Percentiles rank a stretch among this genome's conserved stretches.
Conservation (phyloP, 2,113 vertebrate species). For the Cryptotis parvus region DNA sequence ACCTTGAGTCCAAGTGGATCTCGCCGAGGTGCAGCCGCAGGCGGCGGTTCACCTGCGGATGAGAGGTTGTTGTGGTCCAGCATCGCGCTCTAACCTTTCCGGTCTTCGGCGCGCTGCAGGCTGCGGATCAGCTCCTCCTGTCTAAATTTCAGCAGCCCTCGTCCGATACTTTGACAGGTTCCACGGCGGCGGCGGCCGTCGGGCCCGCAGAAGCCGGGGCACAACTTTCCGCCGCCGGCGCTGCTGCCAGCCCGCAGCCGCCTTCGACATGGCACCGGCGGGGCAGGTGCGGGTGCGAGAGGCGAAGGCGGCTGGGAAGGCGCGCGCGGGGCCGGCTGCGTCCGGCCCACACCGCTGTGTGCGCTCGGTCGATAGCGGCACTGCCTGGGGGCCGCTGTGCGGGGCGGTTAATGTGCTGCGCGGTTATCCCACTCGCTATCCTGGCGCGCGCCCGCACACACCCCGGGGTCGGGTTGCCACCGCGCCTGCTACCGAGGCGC, state of each 20-base stretch:
- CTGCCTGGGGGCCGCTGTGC: constrained; percentile 64
- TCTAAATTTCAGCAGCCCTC: constrained; percentile 95
- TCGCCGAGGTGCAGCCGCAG: constrained; percentile 97
- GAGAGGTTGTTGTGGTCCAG: constrained; percentile 97
- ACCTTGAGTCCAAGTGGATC: constrained; percentile 97
- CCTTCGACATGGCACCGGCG: constrained; percentile 85
- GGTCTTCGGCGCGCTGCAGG: constrained; percentile 94
- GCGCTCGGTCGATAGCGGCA: constrained; percentile 66
- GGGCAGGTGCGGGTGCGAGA: constrained; percentile 61
- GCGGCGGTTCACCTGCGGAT: constrained; percentile 97
- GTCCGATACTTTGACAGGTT: constrained; percentile 95
- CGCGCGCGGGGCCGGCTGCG: constrained; percentile 63
- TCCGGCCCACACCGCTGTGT: constrained; percentile 71
- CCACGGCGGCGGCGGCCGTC: constrained; percentile 83
- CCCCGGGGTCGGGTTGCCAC: constrained; percentile 37
- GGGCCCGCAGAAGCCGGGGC: constrained; percentile 39
- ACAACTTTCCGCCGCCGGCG: constrained; percentile 72
- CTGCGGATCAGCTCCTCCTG: constrained; percentile 96
- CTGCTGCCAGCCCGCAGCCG: constrained; percentile 77
- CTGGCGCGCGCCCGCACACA: constrained; percentile 52
- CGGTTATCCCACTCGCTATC: constrained; percentile 75
- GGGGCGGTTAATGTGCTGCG: constrained; percentile 56
- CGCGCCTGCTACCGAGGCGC: not conserved
- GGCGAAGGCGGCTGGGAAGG: constrained; percentile 42
- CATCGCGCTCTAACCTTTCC: constrained; percentile 98